Percentiles rank a stretch among this genome's conserved stretches.
These are phyloP conservation scores for Micromussa lordhowensis DNA, from an alignment of 92 coral and sea anemone genomes.

Conservation along the genomic window DNA sequence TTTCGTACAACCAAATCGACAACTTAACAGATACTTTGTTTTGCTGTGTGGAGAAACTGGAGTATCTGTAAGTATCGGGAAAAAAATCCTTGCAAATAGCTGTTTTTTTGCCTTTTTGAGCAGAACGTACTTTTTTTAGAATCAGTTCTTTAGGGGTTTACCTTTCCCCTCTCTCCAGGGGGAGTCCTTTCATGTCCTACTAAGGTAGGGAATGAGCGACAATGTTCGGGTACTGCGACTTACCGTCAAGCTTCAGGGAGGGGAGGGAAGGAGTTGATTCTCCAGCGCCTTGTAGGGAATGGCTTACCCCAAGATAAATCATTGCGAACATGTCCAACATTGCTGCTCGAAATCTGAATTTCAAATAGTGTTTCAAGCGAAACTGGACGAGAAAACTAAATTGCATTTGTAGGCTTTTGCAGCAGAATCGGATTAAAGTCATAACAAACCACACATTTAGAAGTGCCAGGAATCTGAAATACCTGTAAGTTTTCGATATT, in stretches of 20 bases:
- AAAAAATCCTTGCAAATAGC: background rate
- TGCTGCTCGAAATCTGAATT: too few species aligned
- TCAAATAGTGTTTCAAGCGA: background rate
- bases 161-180: background rate
- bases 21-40: slow-evolving; percentile 11
- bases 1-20: background rate
- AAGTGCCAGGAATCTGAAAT: background rate
- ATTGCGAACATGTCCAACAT: too few species aligned
- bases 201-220: too few species aligned
- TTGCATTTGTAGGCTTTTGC: slow-evolving; percentile 11
- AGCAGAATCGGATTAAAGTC: background rate
- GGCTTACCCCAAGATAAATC: too few species aligned
- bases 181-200: background rate
- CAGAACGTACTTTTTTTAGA: background rate
- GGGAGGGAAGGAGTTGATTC: too few species aligned
- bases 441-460: slow-evolving; percentile 11
- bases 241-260: too few species aligned
- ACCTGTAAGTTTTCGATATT: slow-evolving; percentile 10
- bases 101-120: background rate
- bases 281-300: too few species aligned
- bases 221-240: too few species aligned
- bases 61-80: slow-evolving; percentile 12
- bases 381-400: background rate
- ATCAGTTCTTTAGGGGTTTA: background rate
- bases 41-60: slow-evolving; percentile 10